Evolutionary conservation across 2,888 invertebrate genomes (phyloP).

Genomic region (Helicoverpa assulta): DNA sequence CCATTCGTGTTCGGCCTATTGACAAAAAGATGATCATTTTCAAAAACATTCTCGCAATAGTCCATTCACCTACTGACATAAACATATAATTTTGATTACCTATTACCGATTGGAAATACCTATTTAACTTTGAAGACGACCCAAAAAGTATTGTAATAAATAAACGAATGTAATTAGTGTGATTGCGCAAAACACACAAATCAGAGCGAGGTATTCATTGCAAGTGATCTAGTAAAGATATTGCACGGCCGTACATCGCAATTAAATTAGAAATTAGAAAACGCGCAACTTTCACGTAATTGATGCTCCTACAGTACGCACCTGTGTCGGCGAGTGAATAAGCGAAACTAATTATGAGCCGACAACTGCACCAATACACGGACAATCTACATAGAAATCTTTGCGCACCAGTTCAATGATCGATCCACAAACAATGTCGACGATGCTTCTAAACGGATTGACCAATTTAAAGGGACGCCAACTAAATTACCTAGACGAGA

Average conservation of each 20-base stretch:
- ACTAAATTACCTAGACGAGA: conserved; percentile 38
- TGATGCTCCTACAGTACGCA: conserved; percentile 72
- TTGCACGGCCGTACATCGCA: conserved; percentile 62
- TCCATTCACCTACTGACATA: too few species aligned
- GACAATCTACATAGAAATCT: conserved; percentile 51
- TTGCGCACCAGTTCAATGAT: conserved; percentile 43
- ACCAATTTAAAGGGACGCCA: conserved; percentile 28
- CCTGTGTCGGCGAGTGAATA: conserved; percentile 70
- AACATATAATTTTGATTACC: too few species aligned
- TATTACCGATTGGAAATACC: too few species aligned
- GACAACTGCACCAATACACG: conserved; percentile 62
- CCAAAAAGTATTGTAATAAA: background rate
- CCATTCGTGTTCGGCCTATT: too few species aligned
- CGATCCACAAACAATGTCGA: conserved; percentile 32
- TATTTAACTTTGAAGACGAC: background rate
- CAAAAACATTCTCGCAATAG: too few species aligned
- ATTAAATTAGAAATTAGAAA: conserved; percentile 82
- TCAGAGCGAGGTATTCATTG: conserved; percentile 30
- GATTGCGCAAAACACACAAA: conserved; percentile 21
- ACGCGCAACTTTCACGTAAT: conserved; percentile 81
- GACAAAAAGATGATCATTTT: too few species aligned
- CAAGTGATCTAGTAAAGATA: conserved; percentile 52
- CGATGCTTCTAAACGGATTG: conserved; percentile 19
- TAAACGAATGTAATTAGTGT: conserved; percentile 12
- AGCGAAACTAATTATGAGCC: conserved; percentile 80